Percentiles rank a stretch among this genome's conserved stretches.
Conservation (phyloP, 2,797 vertebrate genomes). For the Odontamblyopus lacepedii region DNA sequence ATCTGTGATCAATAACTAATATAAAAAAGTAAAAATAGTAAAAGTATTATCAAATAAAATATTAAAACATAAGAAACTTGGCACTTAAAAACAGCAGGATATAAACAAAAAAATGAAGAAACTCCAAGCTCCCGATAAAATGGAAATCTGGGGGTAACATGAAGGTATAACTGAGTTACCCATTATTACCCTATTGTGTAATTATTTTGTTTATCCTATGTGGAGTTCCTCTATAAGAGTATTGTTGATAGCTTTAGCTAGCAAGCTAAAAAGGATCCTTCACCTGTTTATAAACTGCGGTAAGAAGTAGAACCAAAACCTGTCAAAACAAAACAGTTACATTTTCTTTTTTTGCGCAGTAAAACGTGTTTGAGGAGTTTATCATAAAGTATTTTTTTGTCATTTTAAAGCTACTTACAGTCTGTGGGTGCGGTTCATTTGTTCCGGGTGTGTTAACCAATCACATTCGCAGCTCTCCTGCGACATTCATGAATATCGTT, state of each 20-base stretch:
- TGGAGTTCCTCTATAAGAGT: not conserved
- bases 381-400: slow-evolving; percentile 15
- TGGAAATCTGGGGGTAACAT: not conserved
- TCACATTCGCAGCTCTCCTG: slow-evolving; percentile 24
- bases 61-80: not conserved
- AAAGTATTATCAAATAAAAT: not conserved
- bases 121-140: not conserved
- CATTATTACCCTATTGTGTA: not conserved
- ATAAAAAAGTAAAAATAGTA: not conserved
- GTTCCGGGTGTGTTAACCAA: slow-evolving; percentile 56
- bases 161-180: not conserved
- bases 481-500: not conserved
- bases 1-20: too few relatives aligned
- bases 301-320: not conserved
- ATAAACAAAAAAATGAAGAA: not conserved
- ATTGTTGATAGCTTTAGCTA: slow-evolving; percentile 1
- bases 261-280: not conserved
- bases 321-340: not conserved
- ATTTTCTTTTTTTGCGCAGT: not conserved
- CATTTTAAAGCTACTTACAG: slow-evolving; percentile 47
- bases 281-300: not conserved
- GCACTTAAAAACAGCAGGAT: not conserved
- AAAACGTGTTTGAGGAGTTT: not conserved
- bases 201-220: not conserved
- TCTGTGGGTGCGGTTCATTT: slow-evolving; percentile 39